Evolutionary conservation across 2,113 vertebrate species (phyloP), one percentile per base, ranked within the genome.

Genomic region (Motacilla tschutschensis): DNA sequence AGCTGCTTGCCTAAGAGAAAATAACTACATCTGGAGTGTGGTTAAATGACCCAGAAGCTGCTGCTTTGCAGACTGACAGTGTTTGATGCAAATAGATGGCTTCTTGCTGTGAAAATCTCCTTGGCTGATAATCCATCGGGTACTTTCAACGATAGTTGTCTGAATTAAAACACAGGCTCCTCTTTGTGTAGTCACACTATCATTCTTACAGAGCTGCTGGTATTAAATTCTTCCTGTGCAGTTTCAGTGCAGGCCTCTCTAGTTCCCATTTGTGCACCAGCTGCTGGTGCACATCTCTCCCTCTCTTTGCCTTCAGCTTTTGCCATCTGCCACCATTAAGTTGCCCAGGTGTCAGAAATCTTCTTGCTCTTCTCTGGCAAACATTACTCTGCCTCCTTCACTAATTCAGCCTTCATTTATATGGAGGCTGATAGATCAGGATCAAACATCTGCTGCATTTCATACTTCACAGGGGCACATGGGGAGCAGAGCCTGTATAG

Each of bases 21-120:
- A 94, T 76, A 88, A 92, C 91, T 83, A 80, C 90, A 92, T 90
- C 88, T 87, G 82, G 85, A 93, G 75, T 21, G 77, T n/a, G 93
- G 81, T 44, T 92, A 93, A 95, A 93, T 95, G 94, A 96, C 95
- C 95, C 92, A 85, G 92, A 95, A 96, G 91, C 74, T 83, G 84
- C 60, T 78, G 89, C 93, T 82, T 73, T 83, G 33, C 84, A 79
- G 86, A 59, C 83, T 93, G 82, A 86, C 55, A 54, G 77, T 70
- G 75, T 85, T 95, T 95, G 91, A 94, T 91, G 83, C 81, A 95
- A 94, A 96, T 93, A 67, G 66, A 88, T 57, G 50, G 87, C 74
- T 89, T 76, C 93, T 93, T 78, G 79, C 89, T 93, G 79, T 69
- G 91, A 86, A 90, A 89, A 86, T 66, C 83, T 93, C 82, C 58